A percentile compares a stretch with the other conserved stretches of the same genome.
Evolutionary conservation across 1,140 invertebrate genomes (phyloP).

Genomic region (Saccostrea glomerata): DNA sequence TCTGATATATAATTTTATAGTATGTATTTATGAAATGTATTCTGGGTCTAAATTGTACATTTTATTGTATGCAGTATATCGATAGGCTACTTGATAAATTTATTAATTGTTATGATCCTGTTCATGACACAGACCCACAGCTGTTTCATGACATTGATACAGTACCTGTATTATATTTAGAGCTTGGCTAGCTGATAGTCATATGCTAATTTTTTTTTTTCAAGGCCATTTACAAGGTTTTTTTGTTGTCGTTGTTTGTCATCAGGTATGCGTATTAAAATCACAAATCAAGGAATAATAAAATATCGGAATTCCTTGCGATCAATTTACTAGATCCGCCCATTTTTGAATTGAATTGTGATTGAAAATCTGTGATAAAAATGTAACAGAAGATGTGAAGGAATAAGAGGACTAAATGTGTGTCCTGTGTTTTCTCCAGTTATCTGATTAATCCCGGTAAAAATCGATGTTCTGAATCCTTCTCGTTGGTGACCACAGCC

Average conservation of each 20-base stretch:
- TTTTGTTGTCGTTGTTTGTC: background rate
- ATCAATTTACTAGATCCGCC: constrained; percentile 5
- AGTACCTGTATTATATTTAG: background rate
- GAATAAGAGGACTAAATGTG: background rate
- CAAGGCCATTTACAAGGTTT: background rate
- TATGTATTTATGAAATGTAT: too few species aligned
- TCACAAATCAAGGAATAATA: background rate
- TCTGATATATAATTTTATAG: too few species aligned
- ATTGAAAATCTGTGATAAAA: constrained; percentile 7
- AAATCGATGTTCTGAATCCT: background rate
- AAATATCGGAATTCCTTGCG: background rate
- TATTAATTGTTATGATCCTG: too few species aligned
- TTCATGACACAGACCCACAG: too few species aligned
- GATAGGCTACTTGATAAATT: too few species aligned
- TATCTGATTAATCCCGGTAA: constrained; percentile 33
- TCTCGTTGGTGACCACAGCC: background rate
- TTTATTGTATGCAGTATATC: background rate
- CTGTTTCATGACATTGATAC: too few species aligned
- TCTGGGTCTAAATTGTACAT: background rate
- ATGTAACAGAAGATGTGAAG: constrained; percentile 18
- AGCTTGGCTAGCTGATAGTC: background rate
- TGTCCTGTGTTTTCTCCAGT: background rate
- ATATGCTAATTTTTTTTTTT: background rate
- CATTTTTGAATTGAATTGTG: background rate
- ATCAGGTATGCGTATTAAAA: background rate